Conservation (phyloP, 1,140 invertebrate species). For the Archegozetes longisetosus region DNA sequence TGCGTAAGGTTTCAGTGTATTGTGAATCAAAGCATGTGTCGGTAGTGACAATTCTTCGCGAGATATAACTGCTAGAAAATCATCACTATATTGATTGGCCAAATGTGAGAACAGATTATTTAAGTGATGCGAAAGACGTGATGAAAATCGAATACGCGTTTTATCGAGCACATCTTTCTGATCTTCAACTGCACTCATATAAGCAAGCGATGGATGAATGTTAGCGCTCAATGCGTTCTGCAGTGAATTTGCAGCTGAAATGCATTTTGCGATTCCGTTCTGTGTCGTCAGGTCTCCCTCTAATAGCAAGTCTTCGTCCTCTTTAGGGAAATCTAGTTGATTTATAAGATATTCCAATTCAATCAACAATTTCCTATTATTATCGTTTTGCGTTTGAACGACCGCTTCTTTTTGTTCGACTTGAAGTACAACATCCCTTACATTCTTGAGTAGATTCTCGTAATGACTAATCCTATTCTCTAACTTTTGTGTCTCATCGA, state of each 20-base stretch:
- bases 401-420: slow-evolving; percentile 82
- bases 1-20: slow-evolving; percentile 61
- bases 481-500: slow-evolving; percentile 48
- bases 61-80: slow-evolving; percentile 29
- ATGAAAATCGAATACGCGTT: slow-evolving; percentile 63
- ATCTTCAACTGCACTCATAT: slow-evolving; percentile 66
- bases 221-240: slow-evolving; percentile 57
- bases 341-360: slow-evolving; percentile 61
- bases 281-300: slow-evolving; percentile 56
- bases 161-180: slow-evolving; percentile 69
- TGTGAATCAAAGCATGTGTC: slow-evolving; percentile 57
- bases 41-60: slow-evolving; percentile 50
- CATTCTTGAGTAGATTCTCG: slow-evolving; percentile 37
- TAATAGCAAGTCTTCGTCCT: slow-evolving; percentile 48
- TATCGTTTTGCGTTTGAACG: slow-evolving; percentile 67
- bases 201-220: slow-evolving; percentile 37
- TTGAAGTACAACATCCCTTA: slow-evolving; percentile 66
- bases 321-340: slow-evolving; percentile 53
- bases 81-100: slow-evolving; percentile 50
- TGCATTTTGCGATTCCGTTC: slow-evolving; percentile 54
- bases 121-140: slow-evolving; percentile 61
- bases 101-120: slow-evolving; percentile 87
- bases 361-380: slow-evolving; percentile 57
- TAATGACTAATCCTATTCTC: slow-evolving; percentile 16
- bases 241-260: slow-evolving; percentile 58